Percentiles rank a stretch among this genome's conserved stretches.
Conservation (phyloP, 1,140 invertebrate genomes). For the Babylonia areolata region DNA sequence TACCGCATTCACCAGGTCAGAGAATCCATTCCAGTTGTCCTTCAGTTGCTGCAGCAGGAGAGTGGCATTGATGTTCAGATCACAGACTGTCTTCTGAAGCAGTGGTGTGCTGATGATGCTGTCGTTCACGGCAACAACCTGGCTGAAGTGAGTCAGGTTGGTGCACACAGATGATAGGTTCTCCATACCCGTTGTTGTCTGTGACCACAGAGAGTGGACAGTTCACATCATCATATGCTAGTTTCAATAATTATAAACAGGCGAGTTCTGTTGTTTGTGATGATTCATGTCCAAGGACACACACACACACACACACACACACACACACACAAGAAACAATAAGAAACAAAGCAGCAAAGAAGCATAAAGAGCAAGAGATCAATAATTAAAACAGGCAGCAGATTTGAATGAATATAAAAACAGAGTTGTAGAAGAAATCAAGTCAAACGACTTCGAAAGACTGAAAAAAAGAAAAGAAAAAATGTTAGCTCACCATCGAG, state of each 20-base stretch:
- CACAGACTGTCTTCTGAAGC: conserved; percentile 49
- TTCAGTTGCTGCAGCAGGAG: conserved; percentile 41
- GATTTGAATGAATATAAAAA: too few relatives aligned
- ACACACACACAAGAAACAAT: too few relatives aligned
- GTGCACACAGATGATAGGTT: conserved; percentile 33
- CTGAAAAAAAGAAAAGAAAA: too few relatives aligned
- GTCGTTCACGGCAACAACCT: conserved; percentile 43
- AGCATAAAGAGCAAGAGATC: too few relatives aligned
- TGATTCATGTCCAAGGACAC: too few relatives aligned
- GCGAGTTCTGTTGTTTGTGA: too few relatives aligned
- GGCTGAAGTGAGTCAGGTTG: conserved; percentile 45
- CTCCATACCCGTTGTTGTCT: neutral
- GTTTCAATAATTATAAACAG: neutral
- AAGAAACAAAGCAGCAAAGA: too few relatives aligned
- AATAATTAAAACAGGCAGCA: too few relatives aligned
- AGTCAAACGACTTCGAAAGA: too few relatives aligned
- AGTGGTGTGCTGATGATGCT: conserved; percentile 26
- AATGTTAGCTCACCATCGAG: conserved; percentile 50
- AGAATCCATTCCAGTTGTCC: conserved; percentile 47
- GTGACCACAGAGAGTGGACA: neutral
- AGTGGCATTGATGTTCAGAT: conserved; percentile 49
- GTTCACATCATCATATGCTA: too few relatives aligned
- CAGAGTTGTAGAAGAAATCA: too few relatives aligned
- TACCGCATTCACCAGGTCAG: conserved; percentile 44
- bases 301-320: too few relatives aligned